A percentile compares a stretch with the other conserved stretches of the same genome.
phyloP scores from a whole-genome alignment of 2,113 vertebrate genomes.

The Heterocephalus glaber region DNA sequence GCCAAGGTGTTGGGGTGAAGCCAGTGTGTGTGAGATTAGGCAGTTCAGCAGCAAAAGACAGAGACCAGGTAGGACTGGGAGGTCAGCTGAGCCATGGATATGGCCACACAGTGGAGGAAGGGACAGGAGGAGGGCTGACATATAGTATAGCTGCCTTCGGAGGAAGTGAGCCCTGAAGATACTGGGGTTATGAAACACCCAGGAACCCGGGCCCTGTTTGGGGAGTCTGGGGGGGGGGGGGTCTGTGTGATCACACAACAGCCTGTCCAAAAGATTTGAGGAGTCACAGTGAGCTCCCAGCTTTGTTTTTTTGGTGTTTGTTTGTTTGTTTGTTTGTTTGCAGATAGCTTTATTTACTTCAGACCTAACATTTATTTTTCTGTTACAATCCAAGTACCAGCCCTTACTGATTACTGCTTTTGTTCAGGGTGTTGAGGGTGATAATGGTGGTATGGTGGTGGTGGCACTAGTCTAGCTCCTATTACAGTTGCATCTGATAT shows the following conservation, averaged over 20 bases:
- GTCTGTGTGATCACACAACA: background rate
- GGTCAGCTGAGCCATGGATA: background rate
- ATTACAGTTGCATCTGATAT: background rate
- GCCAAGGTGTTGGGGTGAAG: background rate
- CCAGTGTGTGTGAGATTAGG: background rate
- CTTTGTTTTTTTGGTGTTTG: background rate
- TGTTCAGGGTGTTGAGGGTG: background rate
- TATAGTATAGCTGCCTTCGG: background rate
- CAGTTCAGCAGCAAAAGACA: background rate
- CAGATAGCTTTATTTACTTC: background rate
- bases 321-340: background rate
- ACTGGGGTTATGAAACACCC: background rate
- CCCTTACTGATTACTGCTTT: background rate
- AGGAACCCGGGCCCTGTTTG: fast-evolving
- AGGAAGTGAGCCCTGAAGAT: background rate
- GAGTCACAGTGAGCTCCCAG: background rate
- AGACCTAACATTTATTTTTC: background rate
- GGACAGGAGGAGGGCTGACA: background rate
- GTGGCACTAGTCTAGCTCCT: background rate
- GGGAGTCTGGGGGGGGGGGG: background rate
- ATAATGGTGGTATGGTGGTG: background rate
- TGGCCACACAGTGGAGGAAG: background rate
- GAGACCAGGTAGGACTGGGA: background rate
- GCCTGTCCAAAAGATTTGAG: background rate
- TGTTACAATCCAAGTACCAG: background rate